Base-by-base conservation (phyloP, 2,113 vertebrate species). In the Chionomys nivalis region DNA sequence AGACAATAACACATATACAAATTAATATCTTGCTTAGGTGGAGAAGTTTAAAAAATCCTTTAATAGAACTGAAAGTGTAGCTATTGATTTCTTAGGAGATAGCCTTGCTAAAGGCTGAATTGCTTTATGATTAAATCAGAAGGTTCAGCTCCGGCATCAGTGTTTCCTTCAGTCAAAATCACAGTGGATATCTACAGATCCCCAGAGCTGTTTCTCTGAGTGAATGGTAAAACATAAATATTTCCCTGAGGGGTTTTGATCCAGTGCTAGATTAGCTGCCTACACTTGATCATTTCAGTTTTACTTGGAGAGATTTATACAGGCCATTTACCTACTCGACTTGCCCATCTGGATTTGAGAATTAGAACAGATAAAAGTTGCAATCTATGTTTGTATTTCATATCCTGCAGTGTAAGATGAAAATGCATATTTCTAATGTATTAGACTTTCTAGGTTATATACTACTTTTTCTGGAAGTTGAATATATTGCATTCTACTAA, bases 41-140 rank as follows among this genome's bases (percentile, higher is more conserved):
- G 96, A 98, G 94, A 96, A 98, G 96, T 97, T 97, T 98, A 98
- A 97, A 95, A 96, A 98, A 97, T 95, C 96, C 93, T 98, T 96
- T 98, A 98, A 98, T 98, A 98, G 97, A 98, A 98, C 89, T 96
- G 93, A 98, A 96, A 98, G 79, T 94, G 88, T 73, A 97, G 97
- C 77, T 98, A 98, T 98, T 98, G 98, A 98, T 98, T 98, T 98
- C 86, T 97, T 95, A 98, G 97, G 94, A 98, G 98, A 98, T 96
- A 98, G 90, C 86, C 91, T 97, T 97, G 97, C 98, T 98, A 91
- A 96, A 98, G 98, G 97, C 98, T 97, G 97, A 94, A 98, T 98
- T 98, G 97, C 96, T 95, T 93, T 96, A 87, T 98, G 98, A 98
- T 99, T 98, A 98, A 98, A 98, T 98, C 98, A 97, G 96, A 90